Evolutionary conservation across 2,888 invertebrate genomes (phyloP), one percentile per base, ranked within the genome.

Genomic region (Limnephilus rhombicus): DNA sequence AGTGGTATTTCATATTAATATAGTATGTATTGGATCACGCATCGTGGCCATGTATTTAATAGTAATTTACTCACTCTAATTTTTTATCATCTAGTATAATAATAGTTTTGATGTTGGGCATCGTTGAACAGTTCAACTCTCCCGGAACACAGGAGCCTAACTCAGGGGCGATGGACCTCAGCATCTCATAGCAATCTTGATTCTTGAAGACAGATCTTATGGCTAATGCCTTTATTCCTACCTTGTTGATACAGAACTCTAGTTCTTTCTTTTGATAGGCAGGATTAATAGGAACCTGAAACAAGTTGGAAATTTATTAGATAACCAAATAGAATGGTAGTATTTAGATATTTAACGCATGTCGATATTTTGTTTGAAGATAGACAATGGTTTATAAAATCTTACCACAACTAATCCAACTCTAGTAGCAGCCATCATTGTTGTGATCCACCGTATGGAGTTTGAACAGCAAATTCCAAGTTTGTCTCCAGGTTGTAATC

Each of bases 381-480:
- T 29, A 15, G 41, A 81, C 80, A 81, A 92, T 87, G 85, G 93
- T 92, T 90, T 49, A 13, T 49, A 13, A 12, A 93, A 49, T 49
- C 95, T 95, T 94, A 97, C 97, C 95, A 97, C 94, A 49, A 98
- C 96, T 2, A 98, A 95, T 0, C 98, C 98, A 1, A 97, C 96
- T 93, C 98, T 96, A 0, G 97, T 97, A 1, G 97, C 97, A 0
- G 98, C 98, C 94, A 98, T 95, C 94, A 97, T 97, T 0, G 97
- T 95, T 0, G 98, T 94, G 92, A 97, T 96, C 98, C 98, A 99
- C 94, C 98, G 97, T 85, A 97, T 95, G 80, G 96, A 96, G 95
- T 98, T 99, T 0, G 98, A 98, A 0, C 97, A 97, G 98, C 98
- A 98, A 37, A 99, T 96, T 0, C 98, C 98, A 4, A 99, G 94